Evolutionary conservation across 1,140 invertebrate genomes (phyloP), one percentile per base, ranked within the genome.

Genomic region (Geopemphigus sp.): DNA sequence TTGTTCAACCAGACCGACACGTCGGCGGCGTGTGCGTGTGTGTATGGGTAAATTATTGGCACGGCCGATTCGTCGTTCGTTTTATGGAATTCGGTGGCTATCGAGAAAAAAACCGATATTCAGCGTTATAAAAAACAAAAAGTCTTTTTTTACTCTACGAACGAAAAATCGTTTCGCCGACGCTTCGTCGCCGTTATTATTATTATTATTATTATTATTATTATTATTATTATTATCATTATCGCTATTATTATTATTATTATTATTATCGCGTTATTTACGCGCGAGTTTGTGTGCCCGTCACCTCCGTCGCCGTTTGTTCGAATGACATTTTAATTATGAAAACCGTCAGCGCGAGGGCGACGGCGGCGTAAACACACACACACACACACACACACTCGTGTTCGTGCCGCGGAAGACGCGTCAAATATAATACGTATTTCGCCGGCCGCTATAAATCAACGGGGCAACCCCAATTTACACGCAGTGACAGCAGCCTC

Each of bases 281-380:
- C 14, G 61, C 39, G 22, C 45, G 66, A 22, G 22, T 68, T 68
- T 68, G 11, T 19, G 24, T 5, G n/a, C n/a, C 14, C 39, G 22
- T 6, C 24, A 24, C 54, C 24, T 39, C 32, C 61, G 63, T n/a
- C 32, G 63, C 32, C 73, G 73, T 39, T 8, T 3, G 26, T 76
- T 76, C 56, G 73, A 76, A 76, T 76, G 73, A 76, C 73, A 76
- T 76, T 76, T 76, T 76, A 76, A 76, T 76, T 76, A 76, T 76
- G 73, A 59, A 76, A 76, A 59, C 73, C 73, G 56, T 76, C 73
- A 76, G 73, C n/a, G 72, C n/a, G 72, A n/a, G 68, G 66, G 66
- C 24, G 50, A 29, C 29, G 29, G 54, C 29, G 53, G 70, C 10
- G 19, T 10, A 22, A n/a, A 47, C 56, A 54, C 63, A 39, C 63